Evolutionary conservation across 2,888 invertebrate genomes (phyloP), one percentile per base, ranked within the genome.

Genomic region (Aleiodes testaceus): DNA sequence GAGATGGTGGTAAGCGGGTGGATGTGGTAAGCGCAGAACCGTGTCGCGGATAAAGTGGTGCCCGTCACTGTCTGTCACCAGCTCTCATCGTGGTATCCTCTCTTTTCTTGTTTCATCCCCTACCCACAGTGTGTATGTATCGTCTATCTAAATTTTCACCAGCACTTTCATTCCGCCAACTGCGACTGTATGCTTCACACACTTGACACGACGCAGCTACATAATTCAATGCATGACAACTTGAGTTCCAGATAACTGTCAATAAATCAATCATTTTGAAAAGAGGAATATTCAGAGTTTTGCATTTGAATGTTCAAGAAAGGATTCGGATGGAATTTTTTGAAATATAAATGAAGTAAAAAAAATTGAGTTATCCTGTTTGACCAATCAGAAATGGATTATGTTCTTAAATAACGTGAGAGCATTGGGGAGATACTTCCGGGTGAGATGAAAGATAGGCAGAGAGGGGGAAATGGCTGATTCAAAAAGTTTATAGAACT

Each of bases 11-110:
- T 81, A 82, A 84, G 78, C 80, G 82, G 79, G 80, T 81, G 82
- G 82, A 81, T 84, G 81, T 74, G 84, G 85, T 86, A 85, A 86
- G 85, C 85, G 85, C 83, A 85, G 85, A 86, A 85, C 80, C 85
- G 80, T 86, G 85, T 86, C 81, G 84, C 80, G 82, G 83, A 86
- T 86, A 85, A 86, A 85, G 85, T 84, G 83, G 80, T 82, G 80
- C 84, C 81, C 81, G 82, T 85, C 85, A 85, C 82, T 85, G 85
- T 83, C 85, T 82, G 83, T 85, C 85, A 84, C 75, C 78, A 73
- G 66, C 71, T 70, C 67, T 69, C 67, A 55, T 73, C 67, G 67
- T 53, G 67, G 59, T 76, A 71, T 74, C 11, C 14, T 59, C 30
- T 53, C 47, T 65, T 42, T 63, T 59, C 22, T 59, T 45, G 59